Base-by-base conservation (phyloP, 2,888 invertebrate species). In the Andrena bucephala region DNA sequence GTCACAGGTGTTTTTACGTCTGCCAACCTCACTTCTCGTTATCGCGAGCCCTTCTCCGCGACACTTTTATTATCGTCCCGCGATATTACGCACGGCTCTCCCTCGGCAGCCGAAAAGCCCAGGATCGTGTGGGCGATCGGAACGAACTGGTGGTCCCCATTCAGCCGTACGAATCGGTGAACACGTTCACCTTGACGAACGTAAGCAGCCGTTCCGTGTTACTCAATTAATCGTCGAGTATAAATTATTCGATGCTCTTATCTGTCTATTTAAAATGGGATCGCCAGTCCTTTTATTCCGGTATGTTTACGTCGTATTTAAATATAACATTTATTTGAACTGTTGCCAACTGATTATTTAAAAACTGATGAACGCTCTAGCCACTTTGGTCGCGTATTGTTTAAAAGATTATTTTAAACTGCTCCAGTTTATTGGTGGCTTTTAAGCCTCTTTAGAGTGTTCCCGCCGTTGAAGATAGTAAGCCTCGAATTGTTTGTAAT, bases 1-100 rank as follows among this genome's bases (percentile, higher is more conserved):
- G 77, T 84, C 85, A 81, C 86, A 88, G 84, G 84, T 84, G 85
- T 85, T 85, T 85, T 42, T 79, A 60, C 75, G 66, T 73, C 31
- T 74, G 74, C 83, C 83, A 74, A 83, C 83, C 70, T 69, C 66
- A n/a, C 36, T 77, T 75, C 63, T 71, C 54, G 27, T 73, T 81
- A 81, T 80, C 69, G 13, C 68, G 5, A 42, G n/a, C 60, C 31
- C 31, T 80, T 29, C 59, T 70, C 52, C 10, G 42, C 52, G n/a
- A 65, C 24, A 50, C 29, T 68, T 73, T 60, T 60, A 59, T 72
- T 67, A 74, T 67, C 29, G 48, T 48, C 24, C 20, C 20, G 10
- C 29, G n/a, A 31, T 60, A 80, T 50, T 50, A 57, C 16, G 13
- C 16, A 31, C n/a, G 16, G 13, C 10, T 48, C 10, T 8, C 7